These are phyloP conservation scores for Junco hyemalis DNA, from an alignment of 2,113 vertebrate species.

Conservation along the genomic window DNA sequence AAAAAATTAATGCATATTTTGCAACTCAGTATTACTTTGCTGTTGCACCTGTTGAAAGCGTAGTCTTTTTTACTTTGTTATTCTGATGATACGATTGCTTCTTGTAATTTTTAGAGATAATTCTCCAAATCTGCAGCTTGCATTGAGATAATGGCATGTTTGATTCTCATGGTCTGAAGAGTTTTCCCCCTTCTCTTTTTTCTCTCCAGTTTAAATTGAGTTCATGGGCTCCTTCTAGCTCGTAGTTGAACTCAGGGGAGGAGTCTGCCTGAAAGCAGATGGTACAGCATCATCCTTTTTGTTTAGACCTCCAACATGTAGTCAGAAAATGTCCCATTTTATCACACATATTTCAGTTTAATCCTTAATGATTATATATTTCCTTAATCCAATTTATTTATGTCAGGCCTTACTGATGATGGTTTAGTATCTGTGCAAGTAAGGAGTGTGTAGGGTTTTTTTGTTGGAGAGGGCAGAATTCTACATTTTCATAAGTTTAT, in stretches of 20 bases:
- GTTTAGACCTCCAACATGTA: background rate
- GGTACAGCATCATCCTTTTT: background rate
- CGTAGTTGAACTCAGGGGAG: background rate
- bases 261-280: background rate
- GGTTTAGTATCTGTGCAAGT: background rate
- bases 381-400: background rate
- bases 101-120: constrained; percentile 25
- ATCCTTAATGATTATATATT: background rate
- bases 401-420: background rate
- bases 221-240: background rate
- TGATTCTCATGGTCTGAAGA: background rate
- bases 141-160: background rate
- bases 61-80: background rate
- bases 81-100: background rate
- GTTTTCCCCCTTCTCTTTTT: background rate
- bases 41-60: background rate
- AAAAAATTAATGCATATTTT: background rate
- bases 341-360: background rate
- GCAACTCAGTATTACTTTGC: background rate
- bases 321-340: background rate
- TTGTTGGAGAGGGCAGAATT: background rate
- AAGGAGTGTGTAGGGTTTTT: background rate
- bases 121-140: background rate
- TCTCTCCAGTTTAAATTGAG: background rate
- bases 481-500: constrained; percentile 4